Evolutionary conservation across 2,113 vertebrate species (phyloP), one percentile per base, ranked within the genome.

Genomic region (Heterochromis multidens): DNA sequence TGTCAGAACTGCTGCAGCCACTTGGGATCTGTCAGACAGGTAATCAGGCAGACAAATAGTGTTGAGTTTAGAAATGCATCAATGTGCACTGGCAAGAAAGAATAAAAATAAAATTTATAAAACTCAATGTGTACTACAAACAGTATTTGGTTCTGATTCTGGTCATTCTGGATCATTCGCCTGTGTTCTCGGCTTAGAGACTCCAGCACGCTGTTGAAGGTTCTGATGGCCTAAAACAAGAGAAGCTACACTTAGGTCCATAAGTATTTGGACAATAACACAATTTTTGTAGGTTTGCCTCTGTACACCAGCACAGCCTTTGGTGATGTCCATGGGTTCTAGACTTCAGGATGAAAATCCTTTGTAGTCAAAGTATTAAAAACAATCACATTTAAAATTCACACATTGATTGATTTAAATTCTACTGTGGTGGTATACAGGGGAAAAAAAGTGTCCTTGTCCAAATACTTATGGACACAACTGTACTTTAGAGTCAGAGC

Each of bases 201-300:
- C 5, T 96, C 94, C 7, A 99, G 90, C 86, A 98, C 93, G 70
- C 91, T 94, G 91, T 99, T 99, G 27, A 99, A 92, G 4, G 97
- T 98, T 87, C 94, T 96, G 90, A 98, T 89, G 13, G 96, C 97
- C 98, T 99, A 93, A 76, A 85, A 91, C 5, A 7, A 61, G 1
- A 83, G 11, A 25, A 52, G 56, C 4, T 7, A 27, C 33, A 13
- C 33, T 5, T 43, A 43, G 12, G 40, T 13, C 12, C 12, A 13
- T 13, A 43, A 43, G 40, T 43, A 43, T 43, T 43, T 43, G 40
- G 40, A 43, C 12, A 43, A 43, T 43, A 4, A 7, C 40, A 43
- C n/a, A n/a, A n/a, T n/a, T n/a, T n/a, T n/a, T n/a, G n/a, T n/a
- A n/a, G n/a, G n/a, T n/a, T n/a, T n/a, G n/a, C n/a, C n/a, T n/a